Base-by-base conservation (phyloP, 2,797 vertebrate genomes). In the Xerus rutilus region DNA sequence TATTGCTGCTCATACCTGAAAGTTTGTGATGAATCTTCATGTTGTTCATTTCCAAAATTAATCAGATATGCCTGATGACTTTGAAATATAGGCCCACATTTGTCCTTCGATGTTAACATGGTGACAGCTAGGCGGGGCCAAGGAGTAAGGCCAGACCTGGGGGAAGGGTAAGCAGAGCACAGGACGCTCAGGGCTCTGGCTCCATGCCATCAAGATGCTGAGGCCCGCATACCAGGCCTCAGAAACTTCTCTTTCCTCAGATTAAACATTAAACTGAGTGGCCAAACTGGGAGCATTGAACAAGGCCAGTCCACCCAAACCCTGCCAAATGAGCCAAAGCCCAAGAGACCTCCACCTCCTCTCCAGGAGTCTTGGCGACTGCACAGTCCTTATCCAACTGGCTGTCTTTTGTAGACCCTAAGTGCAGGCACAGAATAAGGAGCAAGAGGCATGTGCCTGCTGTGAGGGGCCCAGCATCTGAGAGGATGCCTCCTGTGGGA, bases 21-120 rank as follows among this genome's bases (percentile, higher is more conserved):
- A 97, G 54, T 97, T 98, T 96, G 96, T 98, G 95, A 98, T 98
- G 84, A 95, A 97, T 98, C 98, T 98, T 94, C 77, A 67, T 86
- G 23, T 92, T 97, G 96, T 95, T 98, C 77, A 92, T 95, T 98
- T 96, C 92, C 81, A 97, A 98, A 97, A 97, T 98, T 97, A 98
- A 97, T 86, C 98, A 78, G 45, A 94, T 87, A 88, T 95, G 69
- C 85, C 95, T 28, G 3, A 77, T 85, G 97, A 95, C 93, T 83
- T 96, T 97, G 78, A 98, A 97, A 97, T 92, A 62, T n/a, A 83
- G 70, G 28, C 32, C 69, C 65, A 21, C 95, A 94, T 95, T 97
- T 96, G 94, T 97, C 93, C 95, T 96, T 97, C 67, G 20, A 21
- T 95, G 89, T 94, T 97, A 97, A 97, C 77, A 97, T 87, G 72